Percentiles rank a stretch among this genome's conserved stretches.
These are phyloP conservation scores for Nothoprocta perdicaria DNA, from an alignment of 2,113 vertebrate species.

Conservation along the genomic window DNA sequence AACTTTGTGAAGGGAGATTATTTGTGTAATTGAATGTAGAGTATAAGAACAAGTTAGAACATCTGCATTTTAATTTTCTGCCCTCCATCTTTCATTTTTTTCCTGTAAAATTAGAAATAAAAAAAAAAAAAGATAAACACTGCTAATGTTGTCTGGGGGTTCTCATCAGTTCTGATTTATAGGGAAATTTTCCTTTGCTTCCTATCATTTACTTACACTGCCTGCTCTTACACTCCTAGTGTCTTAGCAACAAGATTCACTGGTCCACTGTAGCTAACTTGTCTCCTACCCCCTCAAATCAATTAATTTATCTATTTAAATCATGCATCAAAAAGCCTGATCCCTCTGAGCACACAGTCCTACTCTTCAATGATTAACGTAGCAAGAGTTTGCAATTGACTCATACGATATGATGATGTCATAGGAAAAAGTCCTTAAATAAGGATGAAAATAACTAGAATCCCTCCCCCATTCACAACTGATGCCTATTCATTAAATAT, in stretches of 20 bases:
- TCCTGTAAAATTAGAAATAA: not conserved
- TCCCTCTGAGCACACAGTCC: not conserved
- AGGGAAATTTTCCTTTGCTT: not conserved
- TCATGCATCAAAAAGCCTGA: not conserved
- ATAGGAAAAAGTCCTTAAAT: not conserved
- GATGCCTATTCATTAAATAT: not conserved
- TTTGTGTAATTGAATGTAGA: not conserved
- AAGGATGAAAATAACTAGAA: not conserved
- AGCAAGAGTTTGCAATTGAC: not conserved
- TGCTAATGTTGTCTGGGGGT: not conserved
- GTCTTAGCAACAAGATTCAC: constrained; percentile 45
- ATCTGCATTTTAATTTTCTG: not conserved
- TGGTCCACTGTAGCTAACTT: constrained; percentile 25
- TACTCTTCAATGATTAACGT: not conserved
- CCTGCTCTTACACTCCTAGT: not conserved
- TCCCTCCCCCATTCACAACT: not conserved
- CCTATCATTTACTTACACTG: not conserved
- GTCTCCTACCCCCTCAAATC: constrained; percentile 31
- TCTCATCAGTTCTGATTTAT: not conserved
- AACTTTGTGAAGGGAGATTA: not conserved
- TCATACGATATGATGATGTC: not conserved
- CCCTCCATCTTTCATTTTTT: not conserved
- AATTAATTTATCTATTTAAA: constrained; percentile 46
- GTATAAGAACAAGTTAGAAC: not conserved
- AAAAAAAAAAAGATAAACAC: not conserved